Evolutionary conservation across 2,113 vertebrate species (phyloP), one percentile per base, ranked within the genome.

Genomic region (Chiloscyllium plagiosum): DNA sequence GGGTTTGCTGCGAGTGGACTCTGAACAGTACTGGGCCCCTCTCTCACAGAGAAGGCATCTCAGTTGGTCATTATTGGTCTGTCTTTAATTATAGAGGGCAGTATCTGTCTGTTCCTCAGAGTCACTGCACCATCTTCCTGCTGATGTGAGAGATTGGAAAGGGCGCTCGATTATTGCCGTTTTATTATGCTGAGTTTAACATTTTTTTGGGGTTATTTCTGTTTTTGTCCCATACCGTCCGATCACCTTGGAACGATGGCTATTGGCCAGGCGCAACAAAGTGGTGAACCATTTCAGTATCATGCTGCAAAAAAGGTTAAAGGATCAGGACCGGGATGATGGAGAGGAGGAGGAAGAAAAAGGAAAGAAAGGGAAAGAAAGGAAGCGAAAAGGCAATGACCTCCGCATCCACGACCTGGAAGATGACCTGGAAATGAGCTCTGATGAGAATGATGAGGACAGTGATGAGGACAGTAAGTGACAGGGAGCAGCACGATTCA

Each of bases 261-360:
- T 1, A 22, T 72, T 83, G 24, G 42, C 26, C 96, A 99, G 99
- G 97, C 98, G 99, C 95, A 99, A 99, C 97, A 99, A 99, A 96
- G 98, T 99, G 80, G 97, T 99, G 96, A 99, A 99, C 97, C 98
- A 99, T 97, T 99, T 99, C 97, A 99, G 97, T 97, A 99, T 99
- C 97, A 99, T 99, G 99, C 98, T 99, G 96, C 99, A 99, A 97
- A 98, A 98, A 83, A 98, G 99, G 5, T 97, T 99, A 61, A 97
- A 98, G 96, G 98, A 98, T 96, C 98, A 98, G 96, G 98, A 98
- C 95, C 97, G 97, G 0, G 98, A 98, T 0, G 98, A 98, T 0
- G 98, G 98, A 0, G 98, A 98, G 0, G 98, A 98, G 0, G 98
- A 98, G 0, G 98, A 99, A 10, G 97, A 97, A 94, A 97, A 97